These are phyloP conservation scores for Trididemnum miniatum DNA, from an alignment of 23 tunicate genomes.

Conservation along the genomic window DNA sequence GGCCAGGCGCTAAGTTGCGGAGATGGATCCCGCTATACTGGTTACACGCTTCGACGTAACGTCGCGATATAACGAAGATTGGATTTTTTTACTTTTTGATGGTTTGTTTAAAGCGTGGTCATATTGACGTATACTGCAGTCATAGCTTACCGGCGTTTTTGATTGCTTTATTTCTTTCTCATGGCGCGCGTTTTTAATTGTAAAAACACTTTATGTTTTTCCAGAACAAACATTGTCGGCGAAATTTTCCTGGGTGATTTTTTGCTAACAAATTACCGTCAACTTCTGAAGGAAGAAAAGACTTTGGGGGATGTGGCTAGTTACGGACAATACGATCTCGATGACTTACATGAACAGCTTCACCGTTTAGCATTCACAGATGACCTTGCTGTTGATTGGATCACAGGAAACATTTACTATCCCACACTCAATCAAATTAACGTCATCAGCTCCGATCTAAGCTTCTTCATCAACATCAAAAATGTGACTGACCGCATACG, in stretches of 20 bases:
- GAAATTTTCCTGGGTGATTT: not conserved
- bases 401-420: conserved; percentile 16
- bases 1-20: too few species aligned
- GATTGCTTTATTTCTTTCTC: too few species aligned
- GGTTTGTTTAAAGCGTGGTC: too few species aligned
- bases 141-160: too few species aligned
- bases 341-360: not conserved
- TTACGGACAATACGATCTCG: not conserved
- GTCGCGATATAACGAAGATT: too few species aligned
- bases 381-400: conserved; percentile 14
- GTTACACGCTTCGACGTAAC: too few species aligned
- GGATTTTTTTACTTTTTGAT: too few species aligned
- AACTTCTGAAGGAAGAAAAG: not conserved
- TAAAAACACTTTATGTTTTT: too few species aligned
- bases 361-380: conserved; percentile 1
- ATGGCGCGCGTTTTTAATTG: too few species aligned
- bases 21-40: too few species aligned
- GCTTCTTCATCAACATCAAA: not conserved
- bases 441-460: not conserved
- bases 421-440: not conserved
- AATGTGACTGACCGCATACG: not conserved
- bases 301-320: not conserved
- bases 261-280: not conserved
- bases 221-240: too few species aligned
- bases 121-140: too few species aligned